A percentile compares a stretch with the other conserved stretches of the same genome.
phyloP scores from a whole-genome alignment of 1,140 invertebrate species.

The Charaxes varanes region DNA sequence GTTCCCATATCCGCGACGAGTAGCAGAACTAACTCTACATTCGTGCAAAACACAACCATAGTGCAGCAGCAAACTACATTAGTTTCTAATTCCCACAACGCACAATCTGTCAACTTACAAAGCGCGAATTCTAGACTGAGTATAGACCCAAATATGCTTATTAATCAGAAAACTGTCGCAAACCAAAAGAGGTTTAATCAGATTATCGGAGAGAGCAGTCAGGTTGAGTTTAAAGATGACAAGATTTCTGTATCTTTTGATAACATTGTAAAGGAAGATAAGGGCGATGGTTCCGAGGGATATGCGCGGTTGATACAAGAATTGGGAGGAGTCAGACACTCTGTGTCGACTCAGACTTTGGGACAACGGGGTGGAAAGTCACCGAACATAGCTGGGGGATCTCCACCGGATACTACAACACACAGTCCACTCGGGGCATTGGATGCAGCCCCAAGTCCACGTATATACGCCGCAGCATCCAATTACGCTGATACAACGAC shows the following conservation, averaged over 20 bases:
- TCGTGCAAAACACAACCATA: slow-evolving; percentile 82
- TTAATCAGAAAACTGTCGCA: slow-evolving; percentile 34
- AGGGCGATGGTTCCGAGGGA: slow-evolving; percentile 16
- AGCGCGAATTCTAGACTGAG: slow-evolving; percentile 62
- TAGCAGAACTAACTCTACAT: slow-evolving; percentile 82
- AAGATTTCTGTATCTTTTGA: slow-evolving; percentile 11
- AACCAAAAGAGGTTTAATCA: slow-evolving; percentile 34
- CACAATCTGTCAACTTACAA: slow-evolving; percentile 43
- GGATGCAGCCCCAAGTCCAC: slow-evolving; percentile 67
- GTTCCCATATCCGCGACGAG: slow-evolving; percentile 75
- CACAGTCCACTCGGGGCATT: slow-evolving; percentile 78
- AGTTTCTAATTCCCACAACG: slow-evolving; percentile 81
- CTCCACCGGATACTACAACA: slow-evolving; percentile 86
- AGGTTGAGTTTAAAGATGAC: slow-evolving; percentile 23
- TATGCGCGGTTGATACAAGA: slow-evolving; percentile 34
- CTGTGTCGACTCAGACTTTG: slow-evolving; percentile 84
- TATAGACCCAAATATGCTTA: slow-evolving; percentile 62
- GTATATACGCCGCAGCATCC: slow-evolving; percentile 59
- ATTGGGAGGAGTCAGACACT: slow-evolving; percentile 71
- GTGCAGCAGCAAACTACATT: slow-evolving; percentile 78
- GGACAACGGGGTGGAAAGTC: slow-evolving; percentile 76
- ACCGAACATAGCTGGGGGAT: slow-evolving; percentile 34
- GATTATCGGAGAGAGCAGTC: slow-evolving; percentile 21
- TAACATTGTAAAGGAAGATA: slow-evolving; percentile 3
- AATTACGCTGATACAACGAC: slow-evolving; percentile 73